Base-by-base conservation (phyloP, 2,113 vertebrate species). In the Lanius collurio region DNA sequence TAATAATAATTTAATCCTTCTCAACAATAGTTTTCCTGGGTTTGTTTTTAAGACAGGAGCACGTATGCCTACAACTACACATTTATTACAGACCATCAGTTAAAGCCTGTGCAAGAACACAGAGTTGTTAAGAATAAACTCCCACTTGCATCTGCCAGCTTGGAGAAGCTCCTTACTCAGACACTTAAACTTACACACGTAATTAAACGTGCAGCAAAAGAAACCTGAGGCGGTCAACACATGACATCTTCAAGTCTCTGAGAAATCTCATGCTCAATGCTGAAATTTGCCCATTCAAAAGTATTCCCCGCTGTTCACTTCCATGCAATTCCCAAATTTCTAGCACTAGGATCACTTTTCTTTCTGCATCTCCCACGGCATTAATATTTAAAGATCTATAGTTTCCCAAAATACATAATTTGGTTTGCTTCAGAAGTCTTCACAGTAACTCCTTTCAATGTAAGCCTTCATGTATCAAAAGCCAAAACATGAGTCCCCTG, bases 1-100 rank as follows among this genome's bases (percentile, higher is more conserved):
- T 91, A 97, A 97, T 92, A 96, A 96, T 92, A 96, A 96, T 89
- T 92, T 94, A 94, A 94, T 95, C 82, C 44, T 70, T 90, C 82
- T 84, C 82, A 95, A 95, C 92, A 95, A 94, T 79, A 83, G 80
- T 73, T 96, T 84, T 80, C 83, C 90, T 49, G 1, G 94, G 78
- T 94, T 95, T 94, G 92, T 95, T 96, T 97, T 90, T 59, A 74
- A 83, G 69, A 90, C 1, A 1, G 79, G 50, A 89, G 55, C 80
- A 53, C 82, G 52, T 94, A 96, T 82, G 79, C 83, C 82, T 90
- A 4, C 9, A 95, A 84, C 89, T 78, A 76, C 52, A 39, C 31
- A 83, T 94, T 95, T 94, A 94, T 89, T 89, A 78, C 62, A 90
- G 79, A 62, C 76, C 87, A 83, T 35, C 80, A 92, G 88, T 55